Conservation (phyloP, 1,140 invertebrate genomes). For the Cryptotermes secundus region DNA sequence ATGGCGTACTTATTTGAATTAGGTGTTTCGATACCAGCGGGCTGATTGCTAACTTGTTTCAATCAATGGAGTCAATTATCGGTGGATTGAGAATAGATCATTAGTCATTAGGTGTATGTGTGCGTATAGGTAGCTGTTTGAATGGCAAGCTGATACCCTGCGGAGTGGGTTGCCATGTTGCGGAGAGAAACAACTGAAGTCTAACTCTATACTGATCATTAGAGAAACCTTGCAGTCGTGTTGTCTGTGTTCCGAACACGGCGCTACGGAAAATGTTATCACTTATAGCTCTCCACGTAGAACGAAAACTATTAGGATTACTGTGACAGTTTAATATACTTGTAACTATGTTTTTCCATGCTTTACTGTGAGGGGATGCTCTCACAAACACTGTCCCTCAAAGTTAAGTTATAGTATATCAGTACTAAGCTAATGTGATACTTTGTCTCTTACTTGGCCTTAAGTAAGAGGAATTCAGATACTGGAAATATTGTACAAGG, state of each 20-base stretch:
- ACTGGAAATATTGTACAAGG: too few species aligned
- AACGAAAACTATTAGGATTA: too few species aligned
- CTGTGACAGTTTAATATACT: too few species aligned
- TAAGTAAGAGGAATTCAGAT: too few species aligned
- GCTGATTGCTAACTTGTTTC: constrained; percentile 16
- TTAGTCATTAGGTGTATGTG: background rate
- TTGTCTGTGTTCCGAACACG: background rate
- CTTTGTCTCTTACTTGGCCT: too few species aligned
- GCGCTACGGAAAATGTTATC: too few species aligned
- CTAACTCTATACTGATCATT: background rate
- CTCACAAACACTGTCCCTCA: too few species aligned
- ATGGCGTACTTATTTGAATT: background rate
- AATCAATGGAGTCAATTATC: constrained; percentile 14
- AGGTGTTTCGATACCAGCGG: background rate
- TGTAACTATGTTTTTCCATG: too few species aligned
- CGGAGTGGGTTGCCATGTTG: constrained; percentile 16
- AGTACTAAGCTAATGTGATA: too few species aligned
- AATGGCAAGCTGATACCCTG: constrained; percentile 2
- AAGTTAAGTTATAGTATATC: too few species aligned
- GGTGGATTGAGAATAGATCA: constrained; percentile 4
- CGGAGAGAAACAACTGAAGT: background rate
- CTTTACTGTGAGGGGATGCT: too few species aligned
- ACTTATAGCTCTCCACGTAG: too few species aligned
- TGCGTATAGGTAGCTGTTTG: background rate
- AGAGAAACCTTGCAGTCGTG: background rate